Evolutionary conservation across 23 tunicate species (phyloP), one percentile per base, ranked within the genome.

Genomic region (Aplidium turbinatum): DNA sequence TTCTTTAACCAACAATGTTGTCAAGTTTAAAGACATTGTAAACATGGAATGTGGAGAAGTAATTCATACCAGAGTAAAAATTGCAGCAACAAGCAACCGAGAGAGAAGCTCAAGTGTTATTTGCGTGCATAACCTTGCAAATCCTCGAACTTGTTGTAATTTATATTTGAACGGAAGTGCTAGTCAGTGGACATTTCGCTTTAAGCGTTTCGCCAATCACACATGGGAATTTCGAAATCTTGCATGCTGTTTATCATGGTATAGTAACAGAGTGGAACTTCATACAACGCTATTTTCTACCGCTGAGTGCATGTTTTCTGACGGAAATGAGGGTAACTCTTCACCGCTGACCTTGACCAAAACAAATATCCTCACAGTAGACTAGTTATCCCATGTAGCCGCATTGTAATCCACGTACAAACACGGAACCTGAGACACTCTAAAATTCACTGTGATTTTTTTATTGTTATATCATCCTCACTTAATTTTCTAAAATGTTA

Each of bases 111-210:
- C 58, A 39, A 30, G 26, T 32, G n/a, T 78, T 4, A 50, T 66
- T 18, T 78, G 73, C 40, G 74, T 78, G n/a, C 38, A 36, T 26
- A 74, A 4, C 58, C 52, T 50, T 2, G 6, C 28, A 7, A 4
- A 16, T 9, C 57, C 48, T 25, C 2, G 19, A 11, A 4, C 1
- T 18, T 38, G 32, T 35, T 38, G 73, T 22, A 39, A 28, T 4
- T 51, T 83, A 18, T 35, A 58, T 47, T 52, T 83, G 57, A 79
- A 83, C 54, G 89, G 89, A 1, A 83, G 89, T 56, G 70, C 89
- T 22, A 38, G 57, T 20, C 1, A 27, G 11, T 83, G 89, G 89
- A 35, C 35, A 2, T 46, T 36, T 28, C 45, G 47, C n/a, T 42
- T 83, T 27, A 50, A 36, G 19, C 35, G 61, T 45, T 74, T 40